Percentiles rank a stretch among this genome's conserved stretches.
Evolutionary conservation across 2,797 vertebrate species (phyloP).

Genomic region (Pseudochirops corinnae): DNA sequence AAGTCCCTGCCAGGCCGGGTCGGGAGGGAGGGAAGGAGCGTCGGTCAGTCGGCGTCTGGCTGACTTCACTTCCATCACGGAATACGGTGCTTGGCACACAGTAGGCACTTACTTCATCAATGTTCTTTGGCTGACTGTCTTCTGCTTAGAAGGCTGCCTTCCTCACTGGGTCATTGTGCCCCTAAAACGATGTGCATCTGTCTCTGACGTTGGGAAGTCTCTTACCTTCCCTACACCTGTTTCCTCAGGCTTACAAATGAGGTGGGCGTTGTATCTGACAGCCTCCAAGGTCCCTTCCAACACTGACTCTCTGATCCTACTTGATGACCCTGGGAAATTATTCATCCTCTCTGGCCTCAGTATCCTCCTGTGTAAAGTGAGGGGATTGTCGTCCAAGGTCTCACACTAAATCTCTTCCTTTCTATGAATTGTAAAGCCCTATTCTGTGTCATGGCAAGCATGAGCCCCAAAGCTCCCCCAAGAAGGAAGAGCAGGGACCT

Average conservation of each 20-base stretch:
- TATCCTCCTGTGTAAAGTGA: neutral
- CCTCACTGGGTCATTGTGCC: neutral
- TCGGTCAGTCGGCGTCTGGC: neutral
- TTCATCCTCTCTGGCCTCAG: too few species aligned
- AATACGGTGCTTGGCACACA: neutral
- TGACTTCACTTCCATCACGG: neutral
- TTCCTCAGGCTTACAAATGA: neutral
- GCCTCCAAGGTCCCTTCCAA: neutral
- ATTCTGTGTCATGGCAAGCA: neutral
- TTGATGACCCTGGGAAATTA: too few species aligned
- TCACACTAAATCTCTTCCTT: neutral
- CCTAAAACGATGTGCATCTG: neutral
- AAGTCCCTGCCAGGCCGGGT: conserved; percentile 82
- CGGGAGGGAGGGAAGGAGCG: neutral
- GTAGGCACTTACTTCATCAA: neutral
- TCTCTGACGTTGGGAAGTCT: neutral
- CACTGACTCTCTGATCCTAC: too few species aligned
- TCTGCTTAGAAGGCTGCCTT: neutral
- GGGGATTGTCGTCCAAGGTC: neutral
- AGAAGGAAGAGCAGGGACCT: neutral
- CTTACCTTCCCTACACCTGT: neutral
- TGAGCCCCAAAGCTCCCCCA: neutral
- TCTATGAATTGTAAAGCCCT: neutral
- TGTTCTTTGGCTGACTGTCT: neutral
- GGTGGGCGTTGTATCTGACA: neutral